phyloP scores from a whole-genome alignment of 2,797 vertebrate species.

The Hydrocynus forskahlii region DNA sequence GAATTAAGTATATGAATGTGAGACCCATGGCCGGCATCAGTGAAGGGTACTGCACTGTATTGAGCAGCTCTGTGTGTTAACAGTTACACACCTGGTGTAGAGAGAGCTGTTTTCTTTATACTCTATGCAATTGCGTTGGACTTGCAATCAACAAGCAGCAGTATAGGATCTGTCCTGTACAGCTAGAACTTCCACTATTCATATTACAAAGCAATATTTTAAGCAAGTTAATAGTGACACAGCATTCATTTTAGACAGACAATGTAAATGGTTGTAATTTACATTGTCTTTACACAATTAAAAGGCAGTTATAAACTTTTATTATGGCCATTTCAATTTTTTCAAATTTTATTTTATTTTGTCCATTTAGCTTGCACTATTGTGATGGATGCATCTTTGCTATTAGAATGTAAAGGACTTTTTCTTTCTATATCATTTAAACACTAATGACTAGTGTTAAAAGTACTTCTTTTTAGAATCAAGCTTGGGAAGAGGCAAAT shows the following conservation, averaged over 20 bases:
- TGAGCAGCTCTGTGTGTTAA: constrained; percentile 80
- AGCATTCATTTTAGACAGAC: neutral
- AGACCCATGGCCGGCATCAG: constrained; percentile 79
- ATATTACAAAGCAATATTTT: neutral
- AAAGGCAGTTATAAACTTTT: neutral
- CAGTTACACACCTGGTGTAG: constrained; percentile 74
- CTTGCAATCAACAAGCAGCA: constrained; percentile 56
- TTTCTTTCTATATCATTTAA: neutral
- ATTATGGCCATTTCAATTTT: neutral
- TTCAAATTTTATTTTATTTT: no score
- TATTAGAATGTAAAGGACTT: neutral
- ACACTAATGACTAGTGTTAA: neutral
- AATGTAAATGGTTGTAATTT: no score
- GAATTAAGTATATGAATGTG: constrained; percentile 75
- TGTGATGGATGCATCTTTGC: neutral
- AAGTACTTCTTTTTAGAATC: constrained; percentile 29
- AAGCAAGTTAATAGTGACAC: neutral
- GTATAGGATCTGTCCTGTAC: constrained; percentile 37
- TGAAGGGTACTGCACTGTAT: constrained; percentile 84
- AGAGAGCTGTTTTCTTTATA: constrained; percentile 83
- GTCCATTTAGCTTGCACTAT: neutral
- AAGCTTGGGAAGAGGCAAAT: constrained; percentile 70
- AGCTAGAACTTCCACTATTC: constrained; percentile 12
- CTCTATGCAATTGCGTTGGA: constrained; percentile 79
- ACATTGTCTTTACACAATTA: neutral